Base-by-base conservation (phyloP, 2,888 invertebrate species). In the Onchidella celtica region DNA sequence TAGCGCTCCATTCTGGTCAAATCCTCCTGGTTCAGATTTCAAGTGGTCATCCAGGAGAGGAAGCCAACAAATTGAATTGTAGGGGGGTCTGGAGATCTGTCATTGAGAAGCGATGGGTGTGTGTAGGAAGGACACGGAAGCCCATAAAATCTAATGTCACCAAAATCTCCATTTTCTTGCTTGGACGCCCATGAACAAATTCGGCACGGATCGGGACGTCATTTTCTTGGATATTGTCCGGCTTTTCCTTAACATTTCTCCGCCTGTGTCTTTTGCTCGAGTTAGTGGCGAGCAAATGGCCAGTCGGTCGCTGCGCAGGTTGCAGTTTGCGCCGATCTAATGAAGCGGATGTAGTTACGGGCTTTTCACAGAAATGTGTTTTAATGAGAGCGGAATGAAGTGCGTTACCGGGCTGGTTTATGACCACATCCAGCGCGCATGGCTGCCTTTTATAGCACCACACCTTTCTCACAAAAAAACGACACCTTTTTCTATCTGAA, bases 101-200 rank as follows among this genome's bases (percentile, higher is more conserved):
- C 27, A 4, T 17, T 3, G 32, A 65, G 3, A 17, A 4, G 17
- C 24, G 17, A 24, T 65, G 65, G 65, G 29, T 17, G 27, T 29
- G 2, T 3, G 24, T 4, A 24, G 21, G n/a, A n/a, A n/a, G n/a
- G n/a, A n/a, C n/a, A n/a, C n/a, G n/a, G n/a, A n/a, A n/a, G n/a
- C n/a, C 61, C n/a, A 61, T 61, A 61, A 61, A 47, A 61, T 24
- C 61, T 61, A 61, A 61, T 61, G 61, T 17, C 61, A n/a, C 61
- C 61, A 24, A 24, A 6, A 9, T 4, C 14, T 6, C 61, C 6
- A n/a, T 61, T 61, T 21, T 61, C 61, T 6, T 9, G 61, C 6
- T 6, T 24, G 9, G 27, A 61, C 61, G 27, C 61, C 11, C 4
- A 61, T 6, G 27, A 61, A 21, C 21, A 61, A 61, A 14, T 6